Evolutionary conservation across 2,888 invertebrate genomes (phyloP).

Genomic region (Epirrhoe alternata): DNA sequence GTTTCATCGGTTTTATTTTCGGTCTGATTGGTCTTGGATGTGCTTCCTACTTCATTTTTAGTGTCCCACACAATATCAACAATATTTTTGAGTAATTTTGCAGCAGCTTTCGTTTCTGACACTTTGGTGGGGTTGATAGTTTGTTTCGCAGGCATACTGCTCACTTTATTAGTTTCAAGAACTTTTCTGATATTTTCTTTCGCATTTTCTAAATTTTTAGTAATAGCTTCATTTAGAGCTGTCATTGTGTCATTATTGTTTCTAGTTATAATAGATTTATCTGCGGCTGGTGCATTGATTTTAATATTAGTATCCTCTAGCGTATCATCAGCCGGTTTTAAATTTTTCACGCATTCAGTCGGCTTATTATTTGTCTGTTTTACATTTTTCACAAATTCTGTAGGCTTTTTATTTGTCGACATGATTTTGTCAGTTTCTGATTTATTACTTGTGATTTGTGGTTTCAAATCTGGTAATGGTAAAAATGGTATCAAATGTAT

Average conservation of each 20-base stretch:
- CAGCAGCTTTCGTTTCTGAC: slow-evolving; percentile 2
- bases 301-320: not conserved
- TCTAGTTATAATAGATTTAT: not conserved
- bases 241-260: not conserved
- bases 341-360: too few relatives aligned
- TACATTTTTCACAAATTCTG: not conserved
- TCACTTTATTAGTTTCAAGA: not conserved
- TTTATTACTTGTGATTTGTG: not conserved
- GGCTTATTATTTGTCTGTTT: not conserved
- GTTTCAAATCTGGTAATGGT: slow-evolving; percentile 3
- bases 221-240: not conserved
- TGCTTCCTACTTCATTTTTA: slow-evolving; percentile 11
- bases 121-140: not conserved
- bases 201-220: not conserved
- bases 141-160: not conserved
- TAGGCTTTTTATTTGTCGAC: not conserved
- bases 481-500: slow-evolving; percentile 14
- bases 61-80: slow-evolving; percentile 13
- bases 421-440: not conserved
- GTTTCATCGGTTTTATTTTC: not conserved
- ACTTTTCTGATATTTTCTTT: not conserved
- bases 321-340: not conserved
- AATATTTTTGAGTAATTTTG: slow-evolving; percentile 10
- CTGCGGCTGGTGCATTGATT: not conserved
- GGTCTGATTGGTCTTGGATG: not conserved